Base-by-base conservation (phyloP, 2,113 vertebrate genomes). In the Phaetusa simplex region DNA sequence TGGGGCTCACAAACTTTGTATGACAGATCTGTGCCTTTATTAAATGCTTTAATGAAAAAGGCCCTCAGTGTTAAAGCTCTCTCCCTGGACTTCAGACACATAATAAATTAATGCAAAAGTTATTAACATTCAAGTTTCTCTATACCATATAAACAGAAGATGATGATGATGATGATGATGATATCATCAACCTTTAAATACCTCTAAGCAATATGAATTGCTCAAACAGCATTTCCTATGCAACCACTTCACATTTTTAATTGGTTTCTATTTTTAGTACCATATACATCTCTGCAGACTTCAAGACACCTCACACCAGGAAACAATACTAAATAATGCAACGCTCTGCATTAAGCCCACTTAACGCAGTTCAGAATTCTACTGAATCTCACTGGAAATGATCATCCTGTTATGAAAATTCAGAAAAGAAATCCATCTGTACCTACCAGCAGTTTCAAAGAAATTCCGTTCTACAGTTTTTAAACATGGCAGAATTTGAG, bases 21-120 rank as follows among this genome's bases (percentile, higher is more conserved):
- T 7, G 6, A 67, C 3, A 11, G 36, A 91, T 49, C 42, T 0
- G 0, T 13, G 12, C 8, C 38, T 8, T 9, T 40, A 50, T 26
- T 77, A 49, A 49, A 69, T 40, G 14, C 18, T 30, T 38, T 47
- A 38, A 45, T 38, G 50, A 61, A 70, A 81, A 82, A 42, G 11
- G 21, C 19, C 12, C 17, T 84, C 7, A 19, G 16, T 24, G 18
- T 38, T 50, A 56, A 59, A 84, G 14, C 29, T 82, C 23, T 40
- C 34, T 86, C 43, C 50, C 42, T 53, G 38, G 4, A 66, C 27
- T 59, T 80, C 38, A 53, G 14, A 12, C 4, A 21, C 66, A 30
- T 1, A 43, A 24, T 11, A 52, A 71, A 88, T 62, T 76, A 15
- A 72, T 12, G 12, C 12, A 42, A 6, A 76, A 77, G 12, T 3